Conservation (phyloP, 2,797 vertebrate species). For the Sebastes matsubarae region DNA sequence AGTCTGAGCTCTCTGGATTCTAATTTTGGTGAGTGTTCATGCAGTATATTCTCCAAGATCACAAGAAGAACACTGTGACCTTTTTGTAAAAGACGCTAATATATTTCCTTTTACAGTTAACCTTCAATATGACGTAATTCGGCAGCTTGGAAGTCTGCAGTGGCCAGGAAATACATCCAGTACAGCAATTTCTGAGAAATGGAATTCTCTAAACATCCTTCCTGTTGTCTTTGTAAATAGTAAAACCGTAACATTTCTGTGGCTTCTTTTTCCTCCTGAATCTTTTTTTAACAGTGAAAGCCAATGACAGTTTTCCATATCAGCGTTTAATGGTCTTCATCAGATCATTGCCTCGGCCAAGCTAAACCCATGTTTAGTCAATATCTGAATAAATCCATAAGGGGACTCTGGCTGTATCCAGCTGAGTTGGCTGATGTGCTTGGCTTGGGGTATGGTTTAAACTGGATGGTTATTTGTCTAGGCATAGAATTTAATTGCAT, state of each 20-base stretch:
- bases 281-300: background rate
- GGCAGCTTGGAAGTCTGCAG: background rate
- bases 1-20: background rate
- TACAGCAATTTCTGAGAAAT: background rate
- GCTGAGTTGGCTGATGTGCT: slow-evolving; percentile 17
- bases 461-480: background rate
- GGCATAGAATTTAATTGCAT: slow-evolving; percentile 4
- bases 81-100: background rate
- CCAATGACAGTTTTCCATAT: slow-evolving; percentile 21
- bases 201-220: background rate
- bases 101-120: background rate
- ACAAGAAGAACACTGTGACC: background rate
- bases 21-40: background rate
- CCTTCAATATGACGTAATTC: background rate
- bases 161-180: background rate
- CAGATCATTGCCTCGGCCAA: slow-evolving; percentile 8
- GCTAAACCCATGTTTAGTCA: slow-evolving; percentile 15
- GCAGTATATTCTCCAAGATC: background rate
- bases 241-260: slow-evolving; percentile 20
- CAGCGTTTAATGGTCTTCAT: slow-evolving; percentile 30
- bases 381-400: slow-evolving; percentile 8
- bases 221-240: slow-evolving; percentile 4
- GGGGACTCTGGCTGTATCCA: slow-evolving; percentile 5
- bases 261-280: slow-evolving; percentile 13
- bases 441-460: background rate